These are phyloP conservation scores for Pantala flavescens DNA, from an alignment of 1,140 invertebrate species.

Conservation along the genomic window DNA sequence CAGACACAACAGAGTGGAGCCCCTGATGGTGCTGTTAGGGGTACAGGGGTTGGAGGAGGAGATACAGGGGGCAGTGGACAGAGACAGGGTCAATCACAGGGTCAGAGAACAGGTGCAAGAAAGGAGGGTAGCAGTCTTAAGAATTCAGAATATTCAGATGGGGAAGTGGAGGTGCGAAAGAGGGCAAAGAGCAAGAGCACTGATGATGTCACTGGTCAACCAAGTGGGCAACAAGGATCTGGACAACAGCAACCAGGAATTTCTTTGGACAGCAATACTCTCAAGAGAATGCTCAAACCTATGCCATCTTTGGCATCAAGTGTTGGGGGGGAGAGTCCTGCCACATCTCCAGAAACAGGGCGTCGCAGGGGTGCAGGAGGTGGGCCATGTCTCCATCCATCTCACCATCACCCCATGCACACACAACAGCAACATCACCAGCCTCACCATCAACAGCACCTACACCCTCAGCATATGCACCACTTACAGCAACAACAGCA, in stretches of 20 bases:
- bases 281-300: conserved; percentile 88
- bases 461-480: conserved; percentile 24
- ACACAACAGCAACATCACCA: conserved; percentile 22
- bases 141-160: conserved; percentile 16
- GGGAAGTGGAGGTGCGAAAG: conserved; percentile 36
- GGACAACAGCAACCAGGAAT: conserved; percentile 42
- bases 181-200: conserved; percentile 77
- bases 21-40: conserved; percentile 37
- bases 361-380: conserved; percentile 41
- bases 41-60: conserved; percentile 19
- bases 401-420: conserved; percentile 34
- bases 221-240: conserved; percentile 58
- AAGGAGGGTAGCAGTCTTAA: conserved; percentile 16
- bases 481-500: neutral
- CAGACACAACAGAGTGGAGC: conserved; percentile 69
- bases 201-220: conserved; percentile 59
- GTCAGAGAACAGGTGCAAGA: conserved; percentile 15
- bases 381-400: conserved; percentile 33
- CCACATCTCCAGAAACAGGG: conserved; percentile 79
- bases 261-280: conserved; percentile 66
- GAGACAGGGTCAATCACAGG: conserved; percentile 19
- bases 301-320: conserved; percentile 45
- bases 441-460: conserved; percentile 41
- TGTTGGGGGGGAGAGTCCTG: conserved; percentile 53
- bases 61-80: conserved; percentile 44